Base-by-base conservation (phyloP, 2,113 vertebrate genomes). In the Tychaedon coryphoeus region DNA sequence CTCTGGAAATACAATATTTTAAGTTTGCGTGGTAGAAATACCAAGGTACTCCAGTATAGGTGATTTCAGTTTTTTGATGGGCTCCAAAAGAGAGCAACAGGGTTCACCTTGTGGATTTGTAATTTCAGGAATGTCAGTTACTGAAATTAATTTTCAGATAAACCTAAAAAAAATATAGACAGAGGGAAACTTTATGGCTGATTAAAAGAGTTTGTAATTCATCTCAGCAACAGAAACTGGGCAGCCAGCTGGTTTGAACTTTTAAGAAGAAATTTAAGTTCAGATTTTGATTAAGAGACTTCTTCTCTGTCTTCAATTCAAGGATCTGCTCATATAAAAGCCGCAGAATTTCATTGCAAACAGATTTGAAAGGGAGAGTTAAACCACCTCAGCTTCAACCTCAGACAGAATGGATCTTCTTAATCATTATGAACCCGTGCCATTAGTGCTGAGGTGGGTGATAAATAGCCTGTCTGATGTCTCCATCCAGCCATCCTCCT, bases 71-170 rank as follows among this genome's bases (percentile, higher is more conserved):
- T n/a, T 73, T 88, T 83, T 88, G 34, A 47, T 53, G 58, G 58
- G 12, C 22, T 93, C 23, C 48, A 19, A 31, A 60, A 77, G 72
- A 79, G 24, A 86, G n/a, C 42, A 88, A 31, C 34, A 75, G 40
- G 13, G 25, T 58, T 42, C 23, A 8, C 50, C 58, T 76, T 38
- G 26, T 75, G 40, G 70, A 72, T 48, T 65, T 90, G 42, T 92
- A 81, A 84, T 95, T 91, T 91, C 73, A 56, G 67, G 25, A 88
- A 33, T 80, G 78, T 82, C 58, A 79, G 51, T 47, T 76, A 24
- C 60, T 71, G 34, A 86, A 91, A 92, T 83, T 76, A 92, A 80
- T 93, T 91, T 93, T 83, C 56, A 70, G 78, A 85, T 77, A 86
- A 91, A 62, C 34, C 24, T 22, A 10, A 47, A 95, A 79, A 50